These are phyloP conservation scores for Gandaritis pyraliata DNA, from an alignment of 2,888 invertebrate genomes.

Conservation along the genomic window DNA sequence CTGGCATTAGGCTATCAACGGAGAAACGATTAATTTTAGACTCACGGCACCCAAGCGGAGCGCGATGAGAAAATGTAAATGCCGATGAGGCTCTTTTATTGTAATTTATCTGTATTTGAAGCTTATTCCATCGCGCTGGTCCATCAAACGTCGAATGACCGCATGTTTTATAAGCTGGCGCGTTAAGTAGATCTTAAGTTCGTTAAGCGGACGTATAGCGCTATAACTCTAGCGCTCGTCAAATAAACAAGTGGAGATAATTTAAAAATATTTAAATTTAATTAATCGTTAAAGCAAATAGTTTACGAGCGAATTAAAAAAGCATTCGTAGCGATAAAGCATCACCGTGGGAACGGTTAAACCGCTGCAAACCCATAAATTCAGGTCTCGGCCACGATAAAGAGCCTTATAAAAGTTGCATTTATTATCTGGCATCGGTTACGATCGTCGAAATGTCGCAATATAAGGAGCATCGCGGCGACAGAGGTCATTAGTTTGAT, in stretches of 20 bases:
- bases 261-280: slow-evolving; percentile 52
- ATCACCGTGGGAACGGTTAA: slow-evolving; percentile 67
- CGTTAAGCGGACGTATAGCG: slow-evolving; percentile 34
- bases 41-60: slow-evolving; percentile 40
- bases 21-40: slow-evolving; percentile 46
- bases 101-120: slow-evolving; percentile 46
- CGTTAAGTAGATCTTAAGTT: slow-evolving; percentile 41
- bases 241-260: slow-evolving; percentile 30
- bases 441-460: slow-evolving; percentile 55
- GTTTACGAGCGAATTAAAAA: slow-evolving; percentile 63
- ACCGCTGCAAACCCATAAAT: slow-evolving; percentile 64
- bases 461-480: slow-evolving; percentile 56
- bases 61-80: slow-evolving; percentile 43
- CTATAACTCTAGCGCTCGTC: slow-evolving; percentile 27
- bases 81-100: slow-evolving; percentile 48
- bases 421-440: slow-evolving; percentile 65
- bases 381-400: slow-evolving; percentile 59
- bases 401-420: slow-evolving; percentile 71
- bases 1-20: slow-evolving; percentile 41
- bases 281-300: slow-evolving; percentile 59
- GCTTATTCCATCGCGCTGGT: slow-evolving; percentile 34
- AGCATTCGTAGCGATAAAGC: slow-evolving; percentile 57
- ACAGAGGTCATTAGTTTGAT: slow-evolving; percentile 66
- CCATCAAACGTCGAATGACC: slow-evolving; percentile 52
- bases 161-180: slow-evolving; percentile 51